phyloP scores from a whole-genome alignment of 1,140 invertebrate genomes.

The Aphaenogaster floridana region DNA sequence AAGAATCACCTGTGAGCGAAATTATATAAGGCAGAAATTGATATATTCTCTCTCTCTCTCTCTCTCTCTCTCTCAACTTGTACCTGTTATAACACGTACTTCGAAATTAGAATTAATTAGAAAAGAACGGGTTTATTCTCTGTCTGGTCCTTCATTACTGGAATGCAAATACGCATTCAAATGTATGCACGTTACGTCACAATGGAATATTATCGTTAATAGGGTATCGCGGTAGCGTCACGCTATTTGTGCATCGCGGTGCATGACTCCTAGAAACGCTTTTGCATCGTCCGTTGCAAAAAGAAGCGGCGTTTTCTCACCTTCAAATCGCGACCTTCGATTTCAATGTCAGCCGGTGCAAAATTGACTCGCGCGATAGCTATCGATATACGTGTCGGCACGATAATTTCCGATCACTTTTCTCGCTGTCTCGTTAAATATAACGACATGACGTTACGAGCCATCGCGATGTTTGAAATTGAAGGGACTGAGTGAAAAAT shows the following conservation, averaged over 20 bases:
- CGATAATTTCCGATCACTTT: slow-evolving; percentile 61
- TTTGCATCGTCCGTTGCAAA: slow-evolving; percentile 38
- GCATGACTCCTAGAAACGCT: slow-evolving; percentile 49
- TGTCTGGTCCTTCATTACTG: neutral
- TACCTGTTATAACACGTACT: neutral
- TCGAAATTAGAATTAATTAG: neutral
- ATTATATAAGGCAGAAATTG: slow-evolving; percentile 1
- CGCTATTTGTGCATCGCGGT: slow-evolving; percentile 57
- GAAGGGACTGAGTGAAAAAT: neutral
- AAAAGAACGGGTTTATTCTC: slow-evolving; percentile 10
- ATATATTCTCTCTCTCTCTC: neutral
- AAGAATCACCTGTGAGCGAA: neutral
- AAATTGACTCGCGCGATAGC: slow-evolving; percentile 52
- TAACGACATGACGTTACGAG: slow-evolving; percentile 19
- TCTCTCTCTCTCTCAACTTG: neutral
- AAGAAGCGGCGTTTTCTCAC: slow-evolving; percentile 30
- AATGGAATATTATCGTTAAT: slow-evolving; percentile 54
- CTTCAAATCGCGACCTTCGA: slow-evolving; percentile 40
- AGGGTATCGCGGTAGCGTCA: slow-evolving; percentile 20
- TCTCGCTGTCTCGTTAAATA: neutral
- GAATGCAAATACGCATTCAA: slow-evolving; percentile 21
- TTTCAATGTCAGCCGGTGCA: slow-evolving; percentile 40
- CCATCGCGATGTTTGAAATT: slow-evolving; percentile 13
- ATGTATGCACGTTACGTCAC: slow-evolving; percentile 34
- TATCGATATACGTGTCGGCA: slow-evolving; percentile 62